Evolutionary conservation across 2,113 vertebrate genomes (phyloP).

Genomic region (Strix uralensis): DNA sequence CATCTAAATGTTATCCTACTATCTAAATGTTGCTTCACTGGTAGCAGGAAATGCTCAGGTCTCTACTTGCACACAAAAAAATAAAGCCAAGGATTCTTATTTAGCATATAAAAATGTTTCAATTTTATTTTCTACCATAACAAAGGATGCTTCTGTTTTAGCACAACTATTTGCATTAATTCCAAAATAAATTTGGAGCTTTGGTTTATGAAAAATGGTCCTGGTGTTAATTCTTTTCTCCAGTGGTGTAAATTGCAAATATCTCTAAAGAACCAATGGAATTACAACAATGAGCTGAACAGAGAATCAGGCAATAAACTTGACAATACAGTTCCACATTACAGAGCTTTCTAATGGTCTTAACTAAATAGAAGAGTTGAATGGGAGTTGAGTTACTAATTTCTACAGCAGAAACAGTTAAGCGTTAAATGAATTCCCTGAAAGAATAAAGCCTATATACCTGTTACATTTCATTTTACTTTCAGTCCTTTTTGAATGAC

Average conservation of each 20-base stretch:
- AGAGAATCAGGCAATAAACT: not conserved
- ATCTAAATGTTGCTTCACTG: not conserved
- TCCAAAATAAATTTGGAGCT: not conserved
- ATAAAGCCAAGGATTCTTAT: not conserved
- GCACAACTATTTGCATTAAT: not conserved
- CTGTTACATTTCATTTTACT: not conserved
- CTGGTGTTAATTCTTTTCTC: not conserved
- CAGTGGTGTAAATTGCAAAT: not conserved
- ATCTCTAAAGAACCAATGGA: not conserved
- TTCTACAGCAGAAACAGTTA: not conserved
- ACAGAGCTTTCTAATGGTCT: not conserved
- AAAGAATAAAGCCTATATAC: not conserved
- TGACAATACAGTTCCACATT: not conserved
- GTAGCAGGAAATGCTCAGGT: not conserved
- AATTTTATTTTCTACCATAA: not conserved
- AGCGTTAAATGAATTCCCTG: not conserved
- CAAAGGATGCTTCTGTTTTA: not conserved
- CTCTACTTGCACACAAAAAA: not conserved
- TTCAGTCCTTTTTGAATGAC: not conserved
- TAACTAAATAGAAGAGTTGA: not conserved
- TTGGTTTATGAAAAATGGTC: not conserved
- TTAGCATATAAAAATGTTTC: not conserved
- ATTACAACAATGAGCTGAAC: not conserved
- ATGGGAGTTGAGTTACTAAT: not conserved
- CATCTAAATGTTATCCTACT: not conserved